Percentiles rank a stretch among this genome's conserved stretches.
These are phyloP conservation scores for Epinotia demarniana DNA, from an alignment of 2,888 invertebrate species.

Conservation along the genomic window DNA sequence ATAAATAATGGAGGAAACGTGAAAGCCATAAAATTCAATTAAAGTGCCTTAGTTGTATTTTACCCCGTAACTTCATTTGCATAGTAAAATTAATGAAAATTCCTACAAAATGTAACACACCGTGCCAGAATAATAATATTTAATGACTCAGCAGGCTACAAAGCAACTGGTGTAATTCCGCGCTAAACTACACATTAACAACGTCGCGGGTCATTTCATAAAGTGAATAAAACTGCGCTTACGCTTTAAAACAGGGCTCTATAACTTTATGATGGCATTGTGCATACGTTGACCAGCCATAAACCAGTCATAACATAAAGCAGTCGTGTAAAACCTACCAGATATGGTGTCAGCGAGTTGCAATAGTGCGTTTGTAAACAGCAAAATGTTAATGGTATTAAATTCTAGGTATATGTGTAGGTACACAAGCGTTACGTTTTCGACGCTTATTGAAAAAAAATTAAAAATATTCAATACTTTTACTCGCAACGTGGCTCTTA, in stretches of 20 bases:
- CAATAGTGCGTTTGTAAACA: background rate
- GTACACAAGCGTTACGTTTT: background rate
- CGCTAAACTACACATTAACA: constrained; percentile 27
- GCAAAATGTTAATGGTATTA: background rate
- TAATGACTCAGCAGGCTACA: constrained; percentile 27
- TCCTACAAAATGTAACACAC: constrained; percentile 8
- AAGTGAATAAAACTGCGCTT: constrained; percentile 19
- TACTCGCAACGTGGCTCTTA: too few species aligned
- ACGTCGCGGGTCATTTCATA: constrained; percentile 24
- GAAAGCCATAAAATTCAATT: background rate
- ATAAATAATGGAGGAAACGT: background rate
- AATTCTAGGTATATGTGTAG: background rate
- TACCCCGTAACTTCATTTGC: background rate
- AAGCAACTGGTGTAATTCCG: constrained; percentile 23
- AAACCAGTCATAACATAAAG: constrained; percentile 38
- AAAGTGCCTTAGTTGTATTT: constrained; percentile 1
- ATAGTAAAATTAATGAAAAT: constrained; percentile 19
- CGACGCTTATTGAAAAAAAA: too few species aligned
- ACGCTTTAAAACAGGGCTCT: constrained; percentile 20
- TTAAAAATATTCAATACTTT: too few species aligned
- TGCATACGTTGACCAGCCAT: too few species aligned
- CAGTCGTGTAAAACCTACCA: constrained; percentile 11
- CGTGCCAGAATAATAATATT: constrained; percentile 18
- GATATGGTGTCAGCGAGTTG: constrained; percentile 3
- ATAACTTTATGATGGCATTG: constrained; percentile 29